Conservation (phyloP, 2,113 vertebrate genomes). For the Mesocricetus auratus region DNA sequence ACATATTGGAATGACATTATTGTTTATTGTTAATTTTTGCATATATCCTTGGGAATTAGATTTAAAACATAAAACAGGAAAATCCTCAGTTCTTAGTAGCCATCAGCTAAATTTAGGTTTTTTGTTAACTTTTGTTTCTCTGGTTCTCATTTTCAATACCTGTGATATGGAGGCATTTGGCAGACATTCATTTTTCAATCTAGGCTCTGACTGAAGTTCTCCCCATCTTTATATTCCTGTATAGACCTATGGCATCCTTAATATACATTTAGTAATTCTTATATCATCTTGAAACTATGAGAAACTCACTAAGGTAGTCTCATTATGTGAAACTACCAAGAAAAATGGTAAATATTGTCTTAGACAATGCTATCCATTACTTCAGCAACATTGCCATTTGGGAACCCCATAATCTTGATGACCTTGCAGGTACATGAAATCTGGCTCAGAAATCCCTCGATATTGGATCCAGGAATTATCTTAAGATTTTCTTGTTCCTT, state of each 20-base stretch:
- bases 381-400: background rate
- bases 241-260: rapidly evolving
- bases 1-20: background rate
- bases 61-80: background rate
- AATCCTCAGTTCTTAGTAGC: background rate
- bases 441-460: background rate
- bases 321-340: background rate
- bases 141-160: background rate
- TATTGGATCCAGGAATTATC: background rate
- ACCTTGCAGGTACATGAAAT: background rate
- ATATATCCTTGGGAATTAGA: background rate
- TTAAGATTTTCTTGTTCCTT: background rate
- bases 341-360: background rate
- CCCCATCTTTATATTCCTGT: background rate
- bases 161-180: background rate
- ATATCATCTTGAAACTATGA: background rate
- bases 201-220: too few relatives aligned
- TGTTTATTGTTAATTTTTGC: background rate
- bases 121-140: background rate
- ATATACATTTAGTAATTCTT: background rate
- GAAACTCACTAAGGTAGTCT: background rate
- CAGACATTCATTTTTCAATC: background rate
- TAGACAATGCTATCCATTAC: background rate
- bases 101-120: background rate
- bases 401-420: background rate